phyloP scores from a whole-genome alignment of 2,888 invertebrate species.

The Siphlonurus alternatus region DNA sequence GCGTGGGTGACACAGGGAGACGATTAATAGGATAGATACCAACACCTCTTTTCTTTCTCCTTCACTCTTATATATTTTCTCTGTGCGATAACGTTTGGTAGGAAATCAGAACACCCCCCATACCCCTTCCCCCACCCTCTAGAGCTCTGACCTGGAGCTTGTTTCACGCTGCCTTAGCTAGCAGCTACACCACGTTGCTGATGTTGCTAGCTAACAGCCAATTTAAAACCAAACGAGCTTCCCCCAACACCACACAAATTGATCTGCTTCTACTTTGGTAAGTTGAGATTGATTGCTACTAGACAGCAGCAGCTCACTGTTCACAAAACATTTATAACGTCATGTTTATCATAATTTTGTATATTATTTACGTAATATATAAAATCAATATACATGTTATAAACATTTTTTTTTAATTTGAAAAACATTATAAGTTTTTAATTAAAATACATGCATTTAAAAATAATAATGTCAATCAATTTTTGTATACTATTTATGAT shows the following conservation, averaged over 20 bases:
- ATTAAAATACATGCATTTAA: too few species aligned
- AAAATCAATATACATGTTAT: too few species aligned
- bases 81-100: background rate
- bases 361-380: too few species aligned
- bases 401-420: too few species aligned
- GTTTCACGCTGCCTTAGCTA: background rate
- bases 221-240: background rate
- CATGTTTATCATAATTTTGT: too few species aligned
- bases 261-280: background rate
- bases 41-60: background rate
- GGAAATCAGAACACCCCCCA: background rate
- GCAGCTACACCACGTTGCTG: background rate
- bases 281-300: background rate
- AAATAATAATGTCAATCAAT: too few species aligned
- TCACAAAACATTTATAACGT: too few species aligned
- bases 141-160: background rate
- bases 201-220: background rate
- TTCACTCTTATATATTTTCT: background rate
- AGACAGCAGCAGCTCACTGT: background rate
- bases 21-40: slow-evolving; percentile 3
- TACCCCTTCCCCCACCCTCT: background rate
- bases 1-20: background rate
- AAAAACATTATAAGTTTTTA: too few species aligned
- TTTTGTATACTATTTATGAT: too few species aligned
- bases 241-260: background rate